Conservation (phyloP, 2,888 invertebrate genomes). For the Pristionchus mayeri region DNA sequence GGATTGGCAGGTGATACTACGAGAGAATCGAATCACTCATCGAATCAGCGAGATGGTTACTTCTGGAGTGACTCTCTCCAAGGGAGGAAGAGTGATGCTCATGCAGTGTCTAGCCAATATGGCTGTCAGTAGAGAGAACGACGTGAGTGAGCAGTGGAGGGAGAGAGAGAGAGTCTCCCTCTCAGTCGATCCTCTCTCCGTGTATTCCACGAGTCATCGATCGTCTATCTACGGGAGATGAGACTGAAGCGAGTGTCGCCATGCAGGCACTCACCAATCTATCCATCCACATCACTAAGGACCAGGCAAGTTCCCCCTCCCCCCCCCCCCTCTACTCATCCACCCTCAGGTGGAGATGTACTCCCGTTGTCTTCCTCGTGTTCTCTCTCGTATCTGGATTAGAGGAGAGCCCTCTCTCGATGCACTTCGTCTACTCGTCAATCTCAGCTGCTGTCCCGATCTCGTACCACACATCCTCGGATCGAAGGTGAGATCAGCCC, state of each 20-base stretch:
- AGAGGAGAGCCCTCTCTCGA: constrained; percentile 71
- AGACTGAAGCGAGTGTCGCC: constrained; percentile 71
- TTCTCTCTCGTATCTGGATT: constrained; percentile 62
- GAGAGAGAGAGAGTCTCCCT: not conserved
- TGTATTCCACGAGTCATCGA: constrained; percentile 62
- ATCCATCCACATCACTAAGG: constrained; percentile 64
- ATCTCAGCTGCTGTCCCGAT: constrained; percentile 81
- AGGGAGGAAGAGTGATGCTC: constrained; percentile 64
- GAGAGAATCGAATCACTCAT: constrained; percentile 65
- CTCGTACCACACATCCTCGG: constrained; percentile 81
- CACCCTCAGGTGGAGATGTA: constrained; percentile 22
- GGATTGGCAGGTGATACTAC: constrained; percentile 53
- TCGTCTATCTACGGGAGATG: constrained; percentile 64
- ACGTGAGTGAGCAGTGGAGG: constrained; percentile 46
- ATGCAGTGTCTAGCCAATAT: constrained; percentile 74
- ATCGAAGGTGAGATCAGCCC: constrained; percentile 78
- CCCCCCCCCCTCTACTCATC: not conserved
- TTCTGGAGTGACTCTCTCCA: not conserved
- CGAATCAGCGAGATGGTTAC: constrained; percentile 65
- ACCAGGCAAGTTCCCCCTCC: constrained; percentile 54
- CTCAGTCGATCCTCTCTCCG: constrained; percentile 50
- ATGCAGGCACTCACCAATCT: constrained; percentile 73
- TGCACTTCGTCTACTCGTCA: constrained; percentile 81
- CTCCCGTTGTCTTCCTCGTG: constrained; percentile 45
- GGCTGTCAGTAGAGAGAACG: constrained; percentile 63